Evolutionary conservation across 2,888 invertebrate genomes (phyloP), one percentile per base, ranked within the genome.

Genomic region (Leptopilina drosophilae): DNA sequence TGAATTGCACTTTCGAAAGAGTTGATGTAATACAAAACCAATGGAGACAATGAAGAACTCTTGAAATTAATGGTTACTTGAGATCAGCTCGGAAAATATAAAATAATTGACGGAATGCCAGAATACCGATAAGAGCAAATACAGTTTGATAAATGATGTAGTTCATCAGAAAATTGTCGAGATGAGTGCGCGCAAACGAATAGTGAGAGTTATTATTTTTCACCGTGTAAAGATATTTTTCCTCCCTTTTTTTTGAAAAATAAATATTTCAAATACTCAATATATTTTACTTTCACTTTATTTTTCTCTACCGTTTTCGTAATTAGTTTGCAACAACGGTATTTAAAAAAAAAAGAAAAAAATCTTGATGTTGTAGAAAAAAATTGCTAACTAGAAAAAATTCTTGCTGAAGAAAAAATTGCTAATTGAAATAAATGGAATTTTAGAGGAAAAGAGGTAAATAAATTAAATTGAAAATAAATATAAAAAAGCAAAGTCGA

Each of bases 21-120:
- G 67, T 46, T 15, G 67, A 15, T 67, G 62, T 20, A 62, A 67
- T 69, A 69, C 20, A 69, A 69, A 26, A 7, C 49, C 69, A 26
- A 33, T 33, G 49, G 26, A 69, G 49, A 53, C 69, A 69, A 69
- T 69, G 46, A 62, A 69, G 53, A 69, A 26, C 53, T 69, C 53
- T 69, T 69, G 26, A 69, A 69, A 69, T 53, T 53, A 53, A 69
- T 69, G 69, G 26, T 53, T 69, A 49, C 26, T 69, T 26, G 69
- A 69, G 53, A 20, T 69, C 26, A 62, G 62, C 14, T 69, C 46
- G 49, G 53, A 53, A 69, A 53, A 69, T 53, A 53, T 69, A 33
- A 33, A 26, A 69, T 69, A 26, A 69, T 69, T 53, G 69, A 69
- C 53, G 26, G 69, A 53, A n/a, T 69, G 69, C 69, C 46, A 69